Evolutionary conservation across 2,113 vertebrate genomes (phyloP), one percentile per base, ranked within the genome.

Genomic region (Salvelinus alpinus): DNA sequence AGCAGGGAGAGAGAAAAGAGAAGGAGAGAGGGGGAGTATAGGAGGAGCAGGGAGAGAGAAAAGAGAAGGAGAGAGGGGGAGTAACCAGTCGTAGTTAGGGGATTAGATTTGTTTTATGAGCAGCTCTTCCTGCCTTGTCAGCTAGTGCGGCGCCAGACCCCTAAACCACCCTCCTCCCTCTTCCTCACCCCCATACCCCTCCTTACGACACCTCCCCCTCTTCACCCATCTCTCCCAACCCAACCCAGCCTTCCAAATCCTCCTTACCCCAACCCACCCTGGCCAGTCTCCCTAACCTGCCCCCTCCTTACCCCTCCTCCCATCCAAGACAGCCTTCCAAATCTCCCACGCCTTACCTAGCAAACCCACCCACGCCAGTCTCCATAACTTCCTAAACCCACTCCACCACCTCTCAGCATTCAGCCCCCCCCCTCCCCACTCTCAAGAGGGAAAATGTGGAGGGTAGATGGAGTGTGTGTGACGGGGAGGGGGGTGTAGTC

Each of bases 91-190:
- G 57, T 74, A 74, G 74, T 60, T 51, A 20, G 77, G 75, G 22
- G 68, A 81, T 79, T 48, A 7, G 31, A 34, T 84, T 81, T 72
- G 24, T 78, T 80, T 85, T 74, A 66, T 75, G 31, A 76, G 64
- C 20, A n/a, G 29, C 73, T 80, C 76, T 78, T 86, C 68, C 84
- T 86, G 86, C 83, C 70, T 65, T 3, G 79, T 91, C 91, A 89
- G 85, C 85, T 66, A 38, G 51, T 86, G 70, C 71, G 69, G 66
- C 1, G 72, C 88, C 82, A 87, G 80, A 71, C 24, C 68, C 59
- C 76, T n/a, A 7, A 38, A 72, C 34, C 51, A 16, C 68, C 8
- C 70, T 65, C 76, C 0, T 71, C 68, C 31, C 54, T 27, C 14
- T 70, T 75, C 70, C 64, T 1, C 38, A 44, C 38, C 38, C 38